A percentile compares a stretch with the other conserved stretches of the same genome.
Conservation (phyloP, 2,888 invertebrate genomes). For the Emmelina monodactyla region DNA sequence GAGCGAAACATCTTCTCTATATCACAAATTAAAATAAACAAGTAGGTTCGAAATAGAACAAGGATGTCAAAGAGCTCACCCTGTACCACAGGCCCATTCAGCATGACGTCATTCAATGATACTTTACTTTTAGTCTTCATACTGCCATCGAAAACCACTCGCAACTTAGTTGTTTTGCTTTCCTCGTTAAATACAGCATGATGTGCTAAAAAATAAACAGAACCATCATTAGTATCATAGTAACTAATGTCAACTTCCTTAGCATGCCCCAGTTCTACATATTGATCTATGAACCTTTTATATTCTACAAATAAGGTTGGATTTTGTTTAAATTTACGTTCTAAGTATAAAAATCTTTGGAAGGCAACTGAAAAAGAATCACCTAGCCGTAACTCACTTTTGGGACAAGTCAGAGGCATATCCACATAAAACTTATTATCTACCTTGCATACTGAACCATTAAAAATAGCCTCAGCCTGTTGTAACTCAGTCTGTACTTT, state of each 20-base stretch:
- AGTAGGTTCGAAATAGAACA: constrained; percentile 4
- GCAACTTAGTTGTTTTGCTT: constrained; percentile 5
- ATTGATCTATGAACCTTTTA: constrained; percentile 18
- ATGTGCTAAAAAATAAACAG: constrained; percentile 5
- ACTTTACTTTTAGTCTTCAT: neutral
- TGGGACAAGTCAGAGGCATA: constrained; percentile 5
- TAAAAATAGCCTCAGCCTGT: constrained; percentile 8
- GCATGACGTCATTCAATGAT: constrained; percentile 5
- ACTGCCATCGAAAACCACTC: constrained; percentile 2
- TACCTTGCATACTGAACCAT: neutral
- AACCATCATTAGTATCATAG: neutral
- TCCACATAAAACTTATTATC: constrained; percentile 9
- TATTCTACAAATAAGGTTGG: constrained; percentile 8
- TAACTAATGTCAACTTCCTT: neutral
- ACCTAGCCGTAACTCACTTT: constrained; percentile 10
- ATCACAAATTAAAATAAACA: constrained; percentile 4
- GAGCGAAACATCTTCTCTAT: constrained; percentile 4
- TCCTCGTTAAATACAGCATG: constrained; percentile 5
- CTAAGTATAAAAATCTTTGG: constrained; percentile 11
- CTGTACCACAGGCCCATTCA: constrained; percentile 6
- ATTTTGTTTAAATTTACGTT: constrained; percentile 9
- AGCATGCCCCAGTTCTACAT: constrained; percentile 3
- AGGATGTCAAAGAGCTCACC: constrained; percentile 2
- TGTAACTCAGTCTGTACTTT: constrained; percentile 3
- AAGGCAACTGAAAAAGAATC: constrained; percentile 13